Evolutionary conservation across 2,888 invertebrate genomes (phyloP).

Genomic region (Hecatera dysodea): DNA sequence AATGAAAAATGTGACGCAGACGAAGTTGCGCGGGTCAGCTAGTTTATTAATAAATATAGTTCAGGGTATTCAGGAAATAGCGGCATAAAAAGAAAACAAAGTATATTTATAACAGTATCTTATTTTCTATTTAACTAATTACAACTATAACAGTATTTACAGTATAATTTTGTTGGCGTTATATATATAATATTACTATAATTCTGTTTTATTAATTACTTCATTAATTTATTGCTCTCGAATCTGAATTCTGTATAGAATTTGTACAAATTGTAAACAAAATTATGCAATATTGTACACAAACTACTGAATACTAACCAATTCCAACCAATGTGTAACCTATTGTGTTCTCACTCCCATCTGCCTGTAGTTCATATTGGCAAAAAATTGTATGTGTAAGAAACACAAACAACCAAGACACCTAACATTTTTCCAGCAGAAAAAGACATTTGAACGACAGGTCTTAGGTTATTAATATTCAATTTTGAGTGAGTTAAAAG

Average conservation of each 20-base stretch:
- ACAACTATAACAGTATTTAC: conserved; percentile 37
- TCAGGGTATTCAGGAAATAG: background rate
- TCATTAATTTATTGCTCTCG: conserved; percentile 13
- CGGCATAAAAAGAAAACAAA: conserved; percentile 30
- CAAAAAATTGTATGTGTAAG: background rate
- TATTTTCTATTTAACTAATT: conserved; percentile 46
- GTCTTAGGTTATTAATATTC: background rate
- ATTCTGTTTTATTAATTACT: background rate
- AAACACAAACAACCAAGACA: background rate
- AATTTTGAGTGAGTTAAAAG: conserved; percentile 2
- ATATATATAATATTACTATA: conserved; percentile 17
- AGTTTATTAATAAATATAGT: no score
- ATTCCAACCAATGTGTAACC: no score
- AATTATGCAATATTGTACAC: background rate
- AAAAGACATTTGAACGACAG: background rate
- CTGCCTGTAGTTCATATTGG: background rate
- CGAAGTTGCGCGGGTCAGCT: no score
- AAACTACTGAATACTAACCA: conserved; percentile 7
- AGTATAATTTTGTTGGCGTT: conserved; percentile 51
- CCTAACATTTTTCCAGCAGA: background rate
- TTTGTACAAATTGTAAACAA: conserved; percentile 7
- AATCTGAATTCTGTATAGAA: conserved; percentile 10
- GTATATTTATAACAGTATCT: conserved; percentile 37
- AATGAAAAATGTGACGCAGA: no score
- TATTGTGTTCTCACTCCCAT: conserved; percentile 8